Evolutionary conservation across 2,888 invertebrate genomes (phyloP).

Genomic region (Acanthosoma haemorrhoidale): DNA sequence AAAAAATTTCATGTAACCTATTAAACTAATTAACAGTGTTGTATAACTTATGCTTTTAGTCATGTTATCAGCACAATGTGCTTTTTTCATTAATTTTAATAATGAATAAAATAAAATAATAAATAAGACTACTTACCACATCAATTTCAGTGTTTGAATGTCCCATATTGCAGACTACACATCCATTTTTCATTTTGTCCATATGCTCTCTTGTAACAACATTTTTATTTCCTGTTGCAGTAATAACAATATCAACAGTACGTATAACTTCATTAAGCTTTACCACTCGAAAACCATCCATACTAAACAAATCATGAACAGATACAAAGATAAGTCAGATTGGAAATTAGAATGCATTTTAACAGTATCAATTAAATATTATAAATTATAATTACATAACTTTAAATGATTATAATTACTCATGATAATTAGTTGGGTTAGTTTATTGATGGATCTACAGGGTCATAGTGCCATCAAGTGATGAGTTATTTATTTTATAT

Average conservation of each 20-base stretch:
- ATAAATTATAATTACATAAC: neutral
- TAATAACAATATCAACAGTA: slow-evolving; percentile 90
- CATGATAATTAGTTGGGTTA: neutral
- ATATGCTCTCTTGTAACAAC: slow-evolving; percentile 91
- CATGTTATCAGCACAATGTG: no score
- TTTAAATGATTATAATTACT: neutral
- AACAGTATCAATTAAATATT: no score
- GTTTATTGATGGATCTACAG: no score
- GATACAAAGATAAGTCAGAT: neutral
- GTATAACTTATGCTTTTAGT: no score
- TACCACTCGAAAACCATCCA: slow-evolving; percentile 95
- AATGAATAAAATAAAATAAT: neutral
- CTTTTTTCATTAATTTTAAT: no score
- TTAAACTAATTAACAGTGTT: no score
- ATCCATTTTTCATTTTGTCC: slow-evolving; percentile 95
- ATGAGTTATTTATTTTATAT: no score
- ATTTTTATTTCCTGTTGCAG: slow-evolving; percentile 97
- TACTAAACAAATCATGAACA: slow-evolving; percentile 53
- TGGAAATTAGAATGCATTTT: neutral
- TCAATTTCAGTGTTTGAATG: slow-evolving; percentile 96
- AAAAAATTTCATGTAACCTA: no score
- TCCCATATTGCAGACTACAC: slow-evolving; percentile 94
- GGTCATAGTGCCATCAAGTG: no score
- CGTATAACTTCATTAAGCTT: slow-evolving; percentile 88
- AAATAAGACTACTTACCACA: slow-evolving; percentile 58